Conservation (phyloP, 2,113 vertebrate species). For the Thermophis baileyi region DNA sequence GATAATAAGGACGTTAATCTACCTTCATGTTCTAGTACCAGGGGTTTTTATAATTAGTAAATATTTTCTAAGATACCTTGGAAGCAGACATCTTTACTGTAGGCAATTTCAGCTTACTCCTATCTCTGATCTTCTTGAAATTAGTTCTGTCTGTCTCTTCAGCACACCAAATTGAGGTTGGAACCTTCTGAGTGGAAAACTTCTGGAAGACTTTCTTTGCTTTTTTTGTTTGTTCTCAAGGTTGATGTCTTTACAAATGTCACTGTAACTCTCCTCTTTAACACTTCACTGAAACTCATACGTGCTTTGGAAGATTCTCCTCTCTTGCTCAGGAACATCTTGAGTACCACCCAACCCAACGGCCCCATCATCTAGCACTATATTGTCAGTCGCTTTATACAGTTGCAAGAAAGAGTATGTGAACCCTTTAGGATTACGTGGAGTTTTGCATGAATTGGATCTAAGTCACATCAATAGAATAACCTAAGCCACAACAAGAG, state of each 20-base stretch:
- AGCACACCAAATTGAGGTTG: background rate
- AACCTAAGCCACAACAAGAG: too few species aligned
- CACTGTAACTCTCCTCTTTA: background rate
- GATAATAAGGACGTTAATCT: background rate
- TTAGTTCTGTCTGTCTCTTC: background rate
- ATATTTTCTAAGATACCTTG: background rate
- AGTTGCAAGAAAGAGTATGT: too few species aligned
- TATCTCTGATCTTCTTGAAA: background rate
- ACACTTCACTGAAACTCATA: background rate
- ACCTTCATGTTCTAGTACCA: background rate
- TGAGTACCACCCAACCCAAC: background rate
- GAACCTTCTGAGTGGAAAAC: background rate
- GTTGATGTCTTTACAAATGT: background rate
- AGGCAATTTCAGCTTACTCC: background rate
- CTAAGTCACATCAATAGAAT: too few species aligned
- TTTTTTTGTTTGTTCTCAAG: background rate
- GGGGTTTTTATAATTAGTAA: background rate
- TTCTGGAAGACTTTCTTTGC: background rate
- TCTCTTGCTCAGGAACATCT: background rate
- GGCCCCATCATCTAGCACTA: background rate
- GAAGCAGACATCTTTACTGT: background rate
- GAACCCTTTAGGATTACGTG: too few species aligned
- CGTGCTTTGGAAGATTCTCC: background rate
- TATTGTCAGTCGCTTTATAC: background rate
- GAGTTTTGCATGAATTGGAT: too few species aligned